phyloP scores from a whole-genome alignment of 2,888 invertebrate species.

The Sesia bembeciformis region DNA sequence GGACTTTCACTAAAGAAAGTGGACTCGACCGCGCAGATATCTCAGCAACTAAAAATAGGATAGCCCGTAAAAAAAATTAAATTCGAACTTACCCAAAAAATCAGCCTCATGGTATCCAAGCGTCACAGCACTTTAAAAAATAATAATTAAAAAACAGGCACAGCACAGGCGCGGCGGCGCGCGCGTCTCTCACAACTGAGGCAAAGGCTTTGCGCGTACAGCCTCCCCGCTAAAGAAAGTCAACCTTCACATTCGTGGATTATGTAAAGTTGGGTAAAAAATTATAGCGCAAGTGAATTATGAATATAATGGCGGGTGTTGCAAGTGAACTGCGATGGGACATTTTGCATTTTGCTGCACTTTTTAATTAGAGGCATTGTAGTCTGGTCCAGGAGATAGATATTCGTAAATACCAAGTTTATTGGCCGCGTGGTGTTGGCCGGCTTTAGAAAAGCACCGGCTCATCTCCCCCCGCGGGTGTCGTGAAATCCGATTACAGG shows the following conservation, averaged over 20 bases:
- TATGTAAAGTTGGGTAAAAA: conserved; percentile 53
- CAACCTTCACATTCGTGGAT: conserved; percentile 63
- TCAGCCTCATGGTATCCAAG: conserved; percentile 66
- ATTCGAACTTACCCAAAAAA: conserved; percentile 56
- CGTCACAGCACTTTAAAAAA: conserved; percentile 45
- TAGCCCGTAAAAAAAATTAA: conserved; percentile 4
- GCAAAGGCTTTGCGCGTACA: conserved; percentile 25
- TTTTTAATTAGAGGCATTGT: too few species aligned
- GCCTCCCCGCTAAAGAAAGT: conserved; percentile 61
- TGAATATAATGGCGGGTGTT: conserved; percentile 18
- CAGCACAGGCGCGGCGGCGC: conserved; percentile 61
- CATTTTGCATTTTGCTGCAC: too few species aligned
- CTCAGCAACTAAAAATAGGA: not conserved
- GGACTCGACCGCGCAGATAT: conserved; percentile 15
- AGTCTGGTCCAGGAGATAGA: too few species aligned
- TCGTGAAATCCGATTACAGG: too few species aligned
- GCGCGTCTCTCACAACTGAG: conserved; percentile 56
- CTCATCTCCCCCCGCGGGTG: too few species aligned
- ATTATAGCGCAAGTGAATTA: conserved; percentile 51
- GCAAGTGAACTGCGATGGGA: too few species aligned
- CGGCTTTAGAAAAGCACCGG: too few species aligned
- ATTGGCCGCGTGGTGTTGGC: too few species aligned
- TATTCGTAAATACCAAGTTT: too few species aligned
- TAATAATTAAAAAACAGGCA: conserved; percentile 32
- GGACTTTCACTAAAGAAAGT: conserved; percentile 59